A percentile compares a stretch with the other conserved stretches of the same genome.
Evolutionary conservation across 2,888 invertebrate genomes (phyloP).

Genomic region (Pollenia labialis): DNA sequence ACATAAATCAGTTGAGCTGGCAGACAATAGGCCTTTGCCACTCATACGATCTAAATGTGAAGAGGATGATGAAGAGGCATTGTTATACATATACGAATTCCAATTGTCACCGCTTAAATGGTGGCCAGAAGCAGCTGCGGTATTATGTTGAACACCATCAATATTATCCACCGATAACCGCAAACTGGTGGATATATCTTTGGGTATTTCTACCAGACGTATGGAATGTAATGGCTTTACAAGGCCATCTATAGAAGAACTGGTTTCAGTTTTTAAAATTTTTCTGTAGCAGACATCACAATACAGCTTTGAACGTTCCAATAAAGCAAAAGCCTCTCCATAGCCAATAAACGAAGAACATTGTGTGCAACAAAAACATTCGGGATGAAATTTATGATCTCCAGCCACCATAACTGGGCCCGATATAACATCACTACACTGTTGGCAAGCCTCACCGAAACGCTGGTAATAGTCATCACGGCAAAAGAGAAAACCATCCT

Average conservation of each 20-base stretch:
- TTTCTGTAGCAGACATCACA: conserved; percentile 91
- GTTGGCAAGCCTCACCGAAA: conserved; percentile 95
- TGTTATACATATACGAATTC: conserved; percentile 57
- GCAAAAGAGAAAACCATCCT: conserved; percentile 94
- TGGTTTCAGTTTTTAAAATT: conserved; percentile 77
- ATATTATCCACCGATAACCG: conserved; percentile 85
- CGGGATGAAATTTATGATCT: conserved; percentile 97
- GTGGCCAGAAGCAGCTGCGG: conserved; percentile 43
- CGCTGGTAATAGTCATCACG: conserved; percentile 94
- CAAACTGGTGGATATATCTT: conserved; percentile 86
- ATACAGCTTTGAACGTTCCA: conserved; percentile 95
- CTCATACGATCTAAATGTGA: conserved; percentile 78
- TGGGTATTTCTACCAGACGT: conserved; percentile 92
- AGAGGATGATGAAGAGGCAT: conserved; percentile 58
- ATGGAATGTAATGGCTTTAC: conserved; percentile 90
- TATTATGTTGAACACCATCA: conserved; percentile 74
- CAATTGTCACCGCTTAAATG: conserved; percentile 60
- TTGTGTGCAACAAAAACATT: conserved; percentile 94
- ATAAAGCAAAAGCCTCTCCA: conserved; percentile 95
- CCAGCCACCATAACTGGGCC: conserved; percentile 98
- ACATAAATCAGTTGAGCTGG: conserved; percentile 83
- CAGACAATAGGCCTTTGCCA: conserved; percentile 63
- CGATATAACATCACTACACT: conserved; percentile 88
- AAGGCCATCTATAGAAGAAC: conserved; percentile 73
- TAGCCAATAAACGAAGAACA: conserved; percentile 95